These are phyloP conservation scores for zebrafish (Danio rerio) DNA, from an alignment of 2,113 vertebrate genomes.

Conservation along the genomic window DNA sequence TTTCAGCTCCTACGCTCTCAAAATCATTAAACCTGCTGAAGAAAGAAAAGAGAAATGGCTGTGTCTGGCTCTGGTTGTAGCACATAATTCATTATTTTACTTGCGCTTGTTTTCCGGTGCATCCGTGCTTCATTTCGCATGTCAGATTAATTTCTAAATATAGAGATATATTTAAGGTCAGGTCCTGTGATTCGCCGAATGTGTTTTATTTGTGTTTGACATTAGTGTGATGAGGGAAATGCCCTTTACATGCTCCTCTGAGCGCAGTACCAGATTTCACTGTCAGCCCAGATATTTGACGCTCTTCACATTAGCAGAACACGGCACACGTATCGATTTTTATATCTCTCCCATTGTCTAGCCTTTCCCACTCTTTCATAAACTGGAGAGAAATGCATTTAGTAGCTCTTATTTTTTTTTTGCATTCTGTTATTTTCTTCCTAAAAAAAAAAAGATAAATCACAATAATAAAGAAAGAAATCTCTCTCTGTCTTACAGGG, in stretches of 20 bases:
- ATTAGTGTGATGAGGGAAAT: slow-evolving; percentile 72
- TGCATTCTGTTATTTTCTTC: slow-evolving; percentile 41
- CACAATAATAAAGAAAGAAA: too few species aligned
- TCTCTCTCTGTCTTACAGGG: slow-evolving; percentile 72
- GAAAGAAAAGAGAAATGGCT: too few species aligned
- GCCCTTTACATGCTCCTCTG: slow-evolving; percentile 80
- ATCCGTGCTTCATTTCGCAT: slow-evolving; percentile 9
- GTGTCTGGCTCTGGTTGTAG: background rate
- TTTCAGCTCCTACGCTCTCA: too few species aligned
- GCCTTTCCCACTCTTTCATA: slow-evolving; percentile 60
- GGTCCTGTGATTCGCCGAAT: slow-evolving; percentile 58
- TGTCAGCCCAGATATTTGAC: slow-evolving; percentile 79
- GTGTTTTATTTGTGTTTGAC: slow-evolving; percentile 72
- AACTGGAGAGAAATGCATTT: slow-evolving; percentile 84
- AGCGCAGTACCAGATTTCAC: slow-evolving; percentile 80
- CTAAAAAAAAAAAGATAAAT: background rate
- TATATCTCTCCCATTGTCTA: slow-evolving; percentile 51
- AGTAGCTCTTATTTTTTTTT: slow-evolving; percentile 72
- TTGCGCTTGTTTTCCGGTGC: slow-evolving; percentile 18
- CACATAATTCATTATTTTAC: background rate
- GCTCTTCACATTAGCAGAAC: slow-evolving; percentile 79
- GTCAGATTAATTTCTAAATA: slow-evolving; percentile 22
- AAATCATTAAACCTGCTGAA: too few species aligned
- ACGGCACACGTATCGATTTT: slow-evolving; percentile 84
- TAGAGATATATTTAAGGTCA: slow-evolving; percentile 45